Evolutionary conservation across 2,797 vertebrate species (phyloP).

Genomic region (Melanotaenia parkinsoni): DNA sequence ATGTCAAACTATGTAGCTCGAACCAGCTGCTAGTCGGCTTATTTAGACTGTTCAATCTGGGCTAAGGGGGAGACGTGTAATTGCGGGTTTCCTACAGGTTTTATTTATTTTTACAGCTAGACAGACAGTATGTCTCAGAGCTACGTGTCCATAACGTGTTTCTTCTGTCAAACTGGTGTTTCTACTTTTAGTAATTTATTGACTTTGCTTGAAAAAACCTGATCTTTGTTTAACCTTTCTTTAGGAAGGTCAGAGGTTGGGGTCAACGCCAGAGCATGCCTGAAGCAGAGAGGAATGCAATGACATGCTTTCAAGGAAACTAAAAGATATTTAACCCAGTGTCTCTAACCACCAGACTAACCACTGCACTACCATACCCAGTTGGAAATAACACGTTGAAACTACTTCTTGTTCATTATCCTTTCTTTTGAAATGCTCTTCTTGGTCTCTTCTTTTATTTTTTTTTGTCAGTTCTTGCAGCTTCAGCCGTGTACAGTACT

Average conservation of each 20-base stretch:
- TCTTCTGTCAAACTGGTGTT: slow-evolving; percentile 40
- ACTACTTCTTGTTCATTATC: not conserved
- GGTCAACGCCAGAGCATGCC: slow-evolving; percentile 29
- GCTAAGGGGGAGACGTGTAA: slow-evolving; percentile 20
- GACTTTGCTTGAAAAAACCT: slow-evolving; percentile 1
- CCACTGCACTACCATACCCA: not conserved
- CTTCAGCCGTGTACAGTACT: slow-evolving; percentile 22
- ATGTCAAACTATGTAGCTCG: not conserved
- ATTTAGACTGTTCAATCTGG: slow-evolving; percentile 40
- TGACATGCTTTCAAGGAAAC: slow-evolving; percentile 37
- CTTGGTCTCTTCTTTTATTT: not conserved
- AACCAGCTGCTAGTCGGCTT: slow-evolving; percentile 6
- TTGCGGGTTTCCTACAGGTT: slow-evolving; percentile 43
- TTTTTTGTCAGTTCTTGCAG: slow-evolving; percentile 16
- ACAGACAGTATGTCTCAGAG: slow-evolving; percentile 20
- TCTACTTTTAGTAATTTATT: slow-evolving; percentile 14
- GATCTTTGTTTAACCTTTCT: slow-evolving; percentile 24
- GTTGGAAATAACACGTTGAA: slow-evolving; percentile 14
- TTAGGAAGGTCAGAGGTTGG: slow-evolving; percentile 40
- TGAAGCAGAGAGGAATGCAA: slow-evolving; percentile 27
- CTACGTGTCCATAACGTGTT: not conserved
- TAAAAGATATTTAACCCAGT: slow-evolving; percentile 17
- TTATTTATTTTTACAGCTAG: slow-evolving; percentile 40
- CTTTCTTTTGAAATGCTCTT: not conserved
- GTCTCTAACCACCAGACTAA: slow-evolving; percentile 23